Percentiles rank a stretch among this genome's conserved stretches.
These are phyloP conservation scores for Psilopogon haemacephalus DNA, from an alignment of 2,113 vertebrate species.

Conservation along the genomic window DNA sequence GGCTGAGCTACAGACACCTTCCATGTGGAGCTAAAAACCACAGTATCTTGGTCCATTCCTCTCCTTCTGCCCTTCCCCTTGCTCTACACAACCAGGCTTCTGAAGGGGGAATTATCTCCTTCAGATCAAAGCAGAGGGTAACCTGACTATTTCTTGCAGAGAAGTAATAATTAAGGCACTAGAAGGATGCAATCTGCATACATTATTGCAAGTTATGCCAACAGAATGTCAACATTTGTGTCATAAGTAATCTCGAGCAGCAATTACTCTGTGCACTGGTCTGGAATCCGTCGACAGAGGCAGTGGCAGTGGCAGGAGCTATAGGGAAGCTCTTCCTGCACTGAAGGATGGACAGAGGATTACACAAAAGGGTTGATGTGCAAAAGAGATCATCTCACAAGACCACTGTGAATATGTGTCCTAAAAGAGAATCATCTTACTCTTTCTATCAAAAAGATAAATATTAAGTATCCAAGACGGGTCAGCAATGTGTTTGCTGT, in stretches of 20 bases:
- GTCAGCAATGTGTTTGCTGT: neutral
- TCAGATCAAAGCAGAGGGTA: slow-evolving; percentile 75
- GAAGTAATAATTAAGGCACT: slow-evolving; percentile 80
- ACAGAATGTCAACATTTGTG: slow-evolving; percentile 84
- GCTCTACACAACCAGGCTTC: neutral
- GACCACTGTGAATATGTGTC: neutral
- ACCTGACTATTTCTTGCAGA: slow-evolving; percentile 76
- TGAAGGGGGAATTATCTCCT: slow-evolving; percentile 62
- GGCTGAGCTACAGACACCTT: neutral
- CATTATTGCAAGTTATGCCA: slow-evolving; percentile 83
- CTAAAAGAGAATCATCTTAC: neutral
- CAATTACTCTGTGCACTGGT: slow-evolving; percentile 71
- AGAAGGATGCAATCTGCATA: slow-evolving; percentile 82
- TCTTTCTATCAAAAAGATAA: neutral
- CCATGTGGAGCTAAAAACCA: neutral
- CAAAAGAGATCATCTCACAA: neutral
- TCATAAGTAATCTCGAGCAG: slow-evolving; percentile 75
- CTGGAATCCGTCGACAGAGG: slow-evolving; percentile 52
- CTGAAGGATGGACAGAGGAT: neutral
- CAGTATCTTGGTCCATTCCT: accelerated
- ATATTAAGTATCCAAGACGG: neutral
- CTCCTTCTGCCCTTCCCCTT: slow-evolving; percentile 12
- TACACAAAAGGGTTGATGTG: neutral
- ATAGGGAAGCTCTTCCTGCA: slow-evolving; percentile 4
- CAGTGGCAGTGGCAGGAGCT: slow-evolving; percentile 32